A percentile compares a stretch with the other conserved stretches of the same genome.
Evolutionary conservation across 2,797 vertebrate genomes (phyloP).

Genomic region (Borostomias antarcticus): DNA sequence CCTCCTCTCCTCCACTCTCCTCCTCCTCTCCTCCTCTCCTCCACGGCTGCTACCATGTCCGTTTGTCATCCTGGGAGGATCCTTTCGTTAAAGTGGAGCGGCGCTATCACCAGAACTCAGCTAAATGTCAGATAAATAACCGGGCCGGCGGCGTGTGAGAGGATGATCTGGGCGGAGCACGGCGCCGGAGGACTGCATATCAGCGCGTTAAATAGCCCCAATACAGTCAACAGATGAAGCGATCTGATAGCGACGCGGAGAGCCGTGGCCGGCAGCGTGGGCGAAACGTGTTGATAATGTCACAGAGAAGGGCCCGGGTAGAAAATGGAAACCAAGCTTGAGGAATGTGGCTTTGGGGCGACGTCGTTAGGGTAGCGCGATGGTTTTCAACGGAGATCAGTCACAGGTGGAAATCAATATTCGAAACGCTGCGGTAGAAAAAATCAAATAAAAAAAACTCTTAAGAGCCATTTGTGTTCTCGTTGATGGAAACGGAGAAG

Average conservation of each 20-base stretch:
- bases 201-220: conserved; percentile 76
- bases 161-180: conserved; percentile 68
- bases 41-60: conserved; percentile 70
- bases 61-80: conserved; percentile 77
- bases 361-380: conserved; percentile 70
- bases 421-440: conserved; percentile 53
- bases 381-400: conserved; percentile 67
- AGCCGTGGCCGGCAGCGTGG: conserved; percentile 57
- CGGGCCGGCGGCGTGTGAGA: no score
- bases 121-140: conserved; percentile 81
- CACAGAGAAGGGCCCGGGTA: conserved; percentile 53
- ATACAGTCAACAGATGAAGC: conserved; percentile 73
- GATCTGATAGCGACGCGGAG: conserved; percentile 55
- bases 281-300: conserved; percentile 61
- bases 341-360: conserved; percentile 59
- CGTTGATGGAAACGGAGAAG: conserved; percentile 36
- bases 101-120: conserved; percentile 65
- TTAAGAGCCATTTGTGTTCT: no score
- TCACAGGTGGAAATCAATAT: conserved; percentile 67
- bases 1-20: no score
- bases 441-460: conserved; percentile 48
- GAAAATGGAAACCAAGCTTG: conserved; percentile 63
- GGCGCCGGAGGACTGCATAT: conserved; percentile 70
- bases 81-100: conserved; percentile 82
- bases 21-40: conserved; percentile 65